phyloP scores from a whole-genome alignment of 64 coral and sea anemone species.

The Acropora tenuis region DNA sequence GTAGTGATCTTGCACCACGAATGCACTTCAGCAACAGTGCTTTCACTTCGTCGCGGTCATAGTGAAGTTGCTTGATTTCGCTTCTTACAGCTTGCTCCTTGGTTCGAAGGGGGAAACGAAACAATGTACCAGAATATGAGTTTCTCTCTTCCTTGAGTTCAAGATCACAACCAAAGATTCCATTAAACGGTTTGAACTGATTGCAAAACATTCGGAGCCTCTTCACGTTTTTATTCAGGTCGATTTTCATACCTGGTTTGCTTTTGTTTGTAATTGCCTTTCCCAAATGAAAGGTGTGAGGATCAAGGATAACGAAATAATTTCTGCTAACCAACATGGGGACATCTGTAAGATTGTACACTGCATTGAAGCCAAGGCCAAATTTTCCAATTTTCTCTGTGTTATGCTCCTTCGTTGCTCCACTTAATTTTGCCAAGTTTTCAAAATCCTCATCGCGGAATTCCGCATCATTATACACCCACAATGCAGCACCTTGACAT shows the following conservation, averaged over 20 bases:
- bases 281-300: conserved; percentile 60
- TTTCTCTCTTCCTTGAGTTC: conserved; percentile 41
- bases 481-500: conserved; percentile 84
- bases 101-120: conserved; percentile 83
- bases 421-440: conserved; percentile 79
- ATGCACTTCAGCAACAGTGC: conserved; percentile 50
- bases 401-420: conserved; percentile 74
- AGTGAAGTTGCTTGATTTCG: conserved; percentile 71
- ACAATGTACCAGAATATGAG: conserved; percentile 70
- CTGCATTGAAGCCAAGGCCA: conserved; percentile 89
- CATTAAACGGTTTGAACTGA: conserved; percentile 79
- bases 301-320: too few species aligned
- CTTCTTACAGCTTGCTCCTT: conserved; percentile 69
- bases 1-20: conserved; percentile 64
- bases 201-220: conserved; percentile 41
- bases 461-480: conserved; percentile 78
- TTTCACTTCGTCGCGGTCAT: conserved; percentile 53
- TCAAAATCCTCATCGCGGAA: conserved; percentile 81
- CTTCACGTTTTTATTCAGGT: conserved; percentile 41
- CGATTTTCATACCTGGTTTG: too few species aligned
- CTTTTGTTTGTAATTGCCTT: conserved; percentile 64
- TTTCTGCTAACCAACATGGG: too few species aligned
- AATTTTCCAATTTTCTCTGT: conserved; percentile 81
- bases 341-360: too few species aligned
- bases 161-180: too few species aligned